Evolutionary conservation across 2,797 vertebrate species (phyloP).

Genomic region (Leontopithecus rosalia): DNA sequence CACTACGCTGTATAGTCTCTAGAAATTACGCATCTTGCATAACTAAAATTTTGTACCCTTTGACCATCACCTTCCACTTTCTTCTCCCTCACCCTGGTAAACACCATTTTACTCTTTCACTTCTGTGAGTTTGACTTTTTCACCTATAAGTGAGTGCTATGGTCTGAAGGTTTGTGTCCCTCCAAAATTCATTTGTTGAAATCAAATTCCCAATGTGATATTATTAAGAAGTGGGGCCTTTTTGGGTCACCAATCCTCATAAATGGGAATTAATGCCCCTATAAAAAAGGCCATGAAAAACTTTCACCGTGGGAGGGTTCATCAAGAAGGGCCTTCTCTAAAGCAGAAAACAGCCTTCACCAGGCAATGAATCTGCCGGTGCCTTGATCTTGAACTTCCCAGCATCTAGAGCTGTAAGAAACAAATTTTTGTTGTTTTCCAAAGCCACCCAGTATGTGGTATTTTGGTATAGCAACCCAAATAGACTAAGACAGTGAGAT

Average conservation of each 20-base stretch:
- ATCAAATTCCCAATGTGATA: background rate
- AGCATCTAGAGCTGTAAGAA: background rate
- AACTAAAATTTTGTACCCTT: background rate
- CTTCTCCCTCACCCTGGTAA: accelerated
- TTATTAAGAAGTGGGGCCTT: background rate
- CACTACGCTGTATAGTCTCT: background rate
- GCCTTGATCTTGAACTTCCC: background rate
- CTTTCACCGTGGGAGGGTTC: background rate
- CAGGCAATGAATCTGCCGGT: background rate
- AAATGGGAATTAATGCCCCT: background rate
- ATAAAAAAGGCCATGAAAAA: background rate
- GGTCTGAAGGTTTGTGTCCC: background rate
- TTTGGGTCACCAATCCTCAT: background rate
- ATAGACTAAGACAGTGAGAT: background rate
- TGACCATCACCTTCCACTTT: background rate
- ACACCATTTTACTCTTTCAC: background rate
- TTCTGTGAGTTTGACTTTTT: background rate
- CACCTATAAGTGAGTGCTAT: background rate
- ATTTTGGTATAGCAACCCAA: background rate
- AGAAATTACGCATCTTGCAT: background rate
- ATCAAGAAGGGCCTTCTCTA: background rate
- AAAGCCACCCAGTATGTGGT: background rate
- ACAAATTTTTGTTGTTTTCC: background rate
- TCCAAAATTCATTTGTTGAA: background rate
- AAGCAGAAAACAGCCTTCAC: background rate